Evolutionary conservation across 2,888 invertebrate species (phyloP).

Genomic region (Phengaris alcon): DNA sequence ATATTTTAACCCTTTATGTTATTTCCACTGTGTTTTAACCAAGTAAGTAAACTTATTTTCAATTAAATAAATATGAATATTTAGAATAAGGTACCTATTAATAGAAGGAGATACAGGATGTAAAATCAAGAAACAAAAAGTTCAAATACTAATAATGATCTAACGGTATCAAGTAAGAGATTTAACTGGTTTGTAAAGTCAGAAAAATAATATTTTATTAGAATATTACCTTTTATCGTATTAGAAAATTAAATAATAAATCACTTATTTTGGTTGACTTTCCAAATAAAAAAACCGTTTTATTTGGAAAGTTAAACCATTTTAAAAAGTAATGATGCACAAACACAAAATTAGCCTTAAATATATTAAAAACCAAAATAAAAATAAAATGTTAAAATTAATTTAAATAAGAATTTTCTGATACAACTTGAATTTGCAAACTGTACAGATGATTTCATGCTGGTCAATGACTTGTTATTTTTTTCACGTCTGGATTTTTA

Average conservation of each 20-base stretch:
- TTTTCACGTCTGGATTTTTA: not conserved
- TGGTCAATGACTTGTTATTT: not conserved
- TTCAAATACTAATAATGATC: not conserved
- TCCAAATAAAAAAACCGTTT: no score
- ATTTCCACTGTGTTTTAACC: no score
- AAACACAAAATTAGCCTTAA: no score
- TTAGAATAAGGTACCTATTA: not conserved
- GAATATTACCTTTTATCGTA: no score
- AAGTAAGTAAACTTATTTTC: not conserved
- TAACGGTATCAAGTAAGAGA: constrained; percentile 5
- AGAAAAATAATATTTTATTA: not conserved
- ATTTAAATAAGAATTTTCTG: not conserved
- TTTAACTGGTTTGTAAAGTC: not conserved
- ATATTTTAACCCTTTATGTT: no score
- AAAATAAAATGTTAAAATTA: no score
- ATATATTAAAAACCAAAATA: no score
- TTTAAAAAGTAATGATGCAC: no score
- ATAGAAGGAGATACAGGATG: not conserved
- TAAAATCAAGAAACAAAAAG: not conserved
- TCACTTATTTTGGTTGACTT: no score
- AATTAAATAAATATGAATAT: not conserved
- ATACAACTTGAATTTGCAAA: not conserved
- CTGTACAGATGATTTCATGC: not conserved
- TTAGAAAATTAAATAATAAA: no score
- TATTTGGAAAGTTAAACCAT: no score